Evolutionary conservation across 2,113 vertebrate species (phyloP).

Genomic region (Gymnobelideus leadbeateri): DNA sequence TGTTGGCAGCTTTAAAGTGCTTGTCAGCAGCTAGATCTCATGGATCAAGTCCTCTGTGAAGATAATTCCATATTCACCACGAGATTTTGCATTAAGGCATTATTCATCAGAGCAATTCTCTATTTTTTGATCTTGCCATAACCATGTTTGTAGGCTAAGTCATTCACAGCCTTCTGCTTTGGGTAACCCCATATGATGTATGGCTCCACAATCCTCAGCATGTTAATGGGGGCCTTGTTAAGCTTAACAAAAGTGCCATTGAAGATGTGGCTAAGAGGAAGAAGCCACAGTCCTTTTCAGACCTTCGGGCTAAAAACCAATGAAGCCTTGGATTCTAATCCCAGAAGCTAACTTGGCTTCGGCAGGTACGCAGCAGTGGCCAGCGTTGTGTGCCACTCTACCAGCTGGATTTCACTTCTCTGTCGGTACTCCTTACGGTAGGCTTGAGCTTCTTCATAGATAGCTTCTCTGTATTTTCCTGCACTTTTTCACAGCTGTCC

Average conservation of each 20-base stretch:
- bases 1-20: conserved; percentile 56
- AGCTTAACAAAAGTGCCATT: conserved; percentile 97
- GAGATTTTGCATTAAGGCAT: conserved; percentile 90
- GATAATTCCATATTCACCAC: conserved; percentile 94
- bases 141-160: conserved; percentile 97
- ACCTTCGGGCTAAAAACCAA: no score
- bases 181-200: conserved; percentile 99
- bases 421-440: conserved; percentile 97
- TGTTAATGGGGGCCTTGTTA: conserved; percentile 99
- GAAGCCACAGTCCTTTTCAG: no score
- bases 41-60: conserved; percentile 98
- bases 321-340: no score
- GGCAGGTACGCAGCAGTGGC: conserved; percentile 96
- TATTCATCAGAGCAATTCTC: conserved; percentile 95
- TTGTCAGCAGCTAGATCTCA: conserved; percentile 92
- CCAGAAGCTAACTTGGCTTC: conserved; percentile 94
- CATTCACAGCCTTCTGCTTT: conserved; percentile 97
- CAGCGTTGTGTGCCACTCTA: conserved; percentile 94
- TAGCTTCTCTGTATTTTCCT: conserved; percentile 90
- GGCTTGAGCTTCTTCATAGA: conserved; percentile 93
- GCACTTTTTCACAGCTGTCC: conserved; percentile 55
- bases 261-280: conserved; percentile 95
- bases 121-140: conserved; percentile 95
- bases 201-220: conserved; percentile 80
- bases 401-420: conserved; percentile 93